Percentiles rank a stretch among this genome's conserved stretches.
These are phyloP conservation scores for Synergus itoensis DNA, from an alignment of 2,888 invertebrate genomes.

Conservation along the genomic window DNA sequence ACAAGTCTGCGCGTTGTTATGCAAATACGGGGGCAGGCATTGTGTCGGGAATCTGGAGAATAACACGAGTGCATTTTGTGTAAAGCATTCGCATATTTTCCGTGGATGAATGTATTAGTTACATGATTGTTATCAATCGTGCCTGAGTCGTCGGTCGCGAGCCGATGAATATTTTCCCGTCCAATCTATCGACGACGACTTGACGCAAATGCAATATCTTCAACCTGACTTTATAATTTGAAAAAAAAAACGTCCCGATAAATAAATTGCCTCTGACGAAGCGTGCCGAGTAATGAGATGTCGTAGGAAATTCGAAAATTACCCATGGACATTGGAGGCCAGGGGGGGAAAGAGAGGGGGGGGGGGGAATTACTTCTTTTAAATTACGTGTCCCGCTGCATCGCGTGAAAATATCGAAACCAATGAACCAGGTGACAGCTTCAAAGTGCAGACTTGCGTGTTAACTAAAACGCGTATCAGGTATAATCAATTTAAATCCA, in stretches of 20 bases:
- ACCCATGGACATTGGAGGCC: slow-evolving; percentile 27
- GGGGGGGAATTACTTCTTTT: slow-evolving; percentile 41
- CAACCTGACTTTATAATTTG: background rate
- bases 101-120: slow-evolving; percentile 24
- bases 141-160: slow-evolving; percentile 13
- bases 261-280: slow-evolving; percentile 35
- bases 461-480: slow-evolving; percentile 67
- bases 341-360: background rate
- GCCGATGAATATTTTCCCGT: slow-evolving; percentile 27
- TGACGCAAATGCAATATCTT: background rate
- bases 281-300: slow-evolving; percentile 38
- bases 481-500: slow-evolving; percentile 30
- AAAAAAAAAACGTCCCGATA: slow-evolving; percentile 8
- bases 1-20: slow-evolving; percentile 62
- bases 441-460: slow-evolving; percentile 63
- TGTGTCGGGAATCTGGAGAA: slow-evolving; percentile 57
- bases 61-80: slow-evolving; percentile 43
- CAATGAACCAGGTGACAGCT: slow-evolving; percentile 73
- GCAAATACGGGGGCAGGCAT: slow-evolving; percentile 63
- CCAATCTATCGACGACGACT: background rate
- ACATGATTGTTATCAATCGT: slow-evolving; percentile 32
- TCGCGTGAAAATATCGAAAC: slow-evolving; percentile 64
- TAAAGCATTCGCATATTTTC: slow-evolving; percentile 26
- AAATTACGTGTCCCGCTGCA: slow-evolving; percentile 48
- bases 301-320: slow-evolving; percentile 36